Evolutionary conservation across 2,888 invertebrate genomes (phyloP), one percentile per base, ranked within the genome.

Genomic region (Nephrotoma guestfalica): DNA sequence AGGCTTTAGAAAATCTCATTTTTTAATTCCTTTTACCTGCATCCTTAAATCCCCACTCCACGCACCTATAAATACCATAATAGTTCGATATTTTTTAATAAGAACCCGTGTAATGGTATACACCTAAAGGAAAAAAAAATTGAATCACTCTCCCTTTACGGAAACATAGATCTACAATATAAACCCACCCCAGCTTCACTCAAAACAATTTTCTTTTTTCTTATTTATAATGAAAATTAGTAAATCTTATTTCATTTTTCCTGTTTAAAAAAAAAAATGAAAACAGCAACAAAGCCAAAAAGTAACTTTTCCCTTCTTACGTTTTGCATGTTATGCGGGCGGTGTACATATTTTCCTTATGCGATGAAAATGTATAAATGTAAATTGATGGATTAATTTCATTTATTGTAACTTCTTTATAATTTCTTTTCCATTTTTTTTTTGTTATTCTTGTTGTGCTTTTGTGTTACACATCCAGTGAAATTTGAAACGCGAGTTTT

Each of bases 351-450:
- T 71, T 71, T 71, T 71, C 71, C 71, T 71, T 30, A 30, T 30
- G 71, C 4, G 71, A 30, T 71, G 71, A 71, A 71, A 71, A 71
- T 71, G 9, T 71, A 71, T 71, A 71, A 30, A 47, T 84, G 84
- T 84, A 84, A 84, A 84, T 84, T 84, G 84, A 84, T 84, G 84
- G 84, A 84, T 84, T 84, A 84, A 84, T 84, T 84, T 84, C 84
- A 84, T 84, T 84, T 84, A 84, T 84, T 84, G 84, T 84, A 84
- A 84, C 42, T 84, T 84, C 71, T 71, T 71, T 71, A 71, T 71
- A 71, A 71, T 71, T 71, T 71, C 71, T 71, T 71, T 57, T 6
- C 15, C n/a, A 57, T 57, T 57, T 57, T 57, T n/a, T 57, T 57
- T 57, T 15, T 71, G 9, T 71, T 51, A 15, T 51, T 51, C 6